phyloP scores from a whole-genome alignment of 2,888 invertebrate genomes.

The Drosophila subquinaria region DNA sequence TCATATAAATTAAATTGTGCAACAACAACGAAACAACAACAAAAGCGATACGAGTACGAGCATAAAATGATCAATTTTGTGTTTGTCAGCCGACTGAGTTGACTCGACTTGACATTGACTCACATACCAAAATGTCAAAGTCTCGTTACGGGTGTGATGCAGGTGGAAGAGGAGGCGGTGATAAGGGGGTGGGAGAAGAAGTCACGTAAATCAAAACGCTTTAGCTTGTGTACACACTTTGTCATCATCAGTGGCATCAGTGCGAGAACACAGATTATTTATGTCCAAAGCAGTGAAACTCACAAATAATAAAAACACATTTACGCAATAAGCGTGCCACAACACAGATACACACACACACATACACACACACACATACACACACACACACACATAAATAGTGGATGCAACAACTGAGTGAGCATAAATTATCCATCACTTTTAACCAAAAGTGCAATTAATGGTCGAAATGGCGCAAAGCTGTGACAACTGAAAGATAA shows the following conservation, averaged over 20 bases:
- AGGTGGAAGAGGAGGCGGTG: not conserved
- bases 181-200: conserved; percentile 14
- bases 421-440: conserved; percentile 64
- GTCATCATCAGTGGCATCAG: conserved; percentile 27
- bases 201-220: conserved; percentile 61
- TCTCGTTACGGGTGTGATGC: conserved; percentile 29
- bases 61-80: conserved; percentile 30
- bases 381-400: not conserved
- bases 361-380: not conserved
- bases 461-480: conserved; percentile 51
- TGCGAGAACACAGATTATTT: conserved; percentile 43
- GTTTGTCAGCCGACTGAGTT: conserved; percentile 18
- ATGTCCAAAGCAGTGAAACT: conserved; percentile 48
- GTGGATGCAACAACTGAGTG: conserved; percentile 6
- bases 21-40: conserved; percentile 17
- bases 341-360: not conserved
- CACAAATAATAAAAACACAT: conserved; percentile 42
- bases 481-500: conserved; percentile 60
- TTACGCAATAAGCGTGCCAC: conserved; percentile 16
- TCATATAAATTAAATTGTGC: conserved; percentile 23
- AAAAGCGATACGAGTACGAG: conserved; percentile 9
- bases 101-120: conserved; percentile 71
- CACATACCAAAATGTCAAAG: conserved; percentile 64
- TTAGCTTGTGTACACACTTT: conserved; percentile 40
- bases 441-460: conserved; percentile 62